Evolutionary conservation across 2,888 invertebrate genomes (phyloP).

Genomic region (Polyommatus iphigenia): DNA sequence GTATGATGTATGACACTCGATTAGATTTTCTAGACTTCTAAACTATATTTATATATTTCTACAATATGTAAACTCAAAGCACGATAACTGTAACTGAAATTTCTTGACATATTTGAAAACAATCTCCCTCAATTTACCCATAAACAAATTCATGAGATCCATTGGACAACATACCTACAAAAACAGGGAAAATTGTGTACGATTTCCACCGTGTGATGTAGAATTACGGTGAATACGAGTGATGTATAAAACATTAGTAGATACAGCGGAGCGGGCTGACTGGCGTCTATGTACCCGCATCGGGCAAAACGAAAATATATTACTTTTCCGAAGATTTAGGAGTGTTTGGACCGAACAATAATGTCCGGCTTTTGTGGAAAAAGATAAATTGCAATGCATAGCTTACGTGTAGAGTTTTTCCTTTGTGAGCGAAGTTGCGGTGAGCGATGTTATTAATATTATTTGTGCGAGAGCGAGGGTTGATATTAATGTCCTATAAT

Average conservation of each 20-base stretch:
- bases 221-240: slow-evolving; percentile 51
- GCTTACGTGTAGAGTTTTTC: slow-evolving; percentile 77
- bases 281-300: slow-evolving; percentile 71
- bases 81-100: no score
- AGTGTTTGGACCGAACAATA: slow-evolving; percentile 82
- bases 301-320: slow-evolving; percentile 81
- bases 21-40: no score
- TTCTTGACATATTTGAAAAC: no score
- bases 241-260: slow-evolving; percentile 77
- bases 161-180: not conserved
- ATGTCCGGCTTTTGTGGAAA: slow-evolving; percentile 82
- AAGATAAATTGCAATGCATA: slow-evolving; percentile 80
- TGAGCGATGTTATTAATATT: slow-evolving; percentile 70
- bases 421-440: slow-evolving; percentile 67
- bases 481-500: not conserved
- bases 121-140: not conserved
- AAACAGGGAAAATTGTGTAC: slow-evolving; percentile 41
- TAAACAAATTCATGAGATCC: not conserved
- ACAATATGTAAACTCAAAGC: no score
- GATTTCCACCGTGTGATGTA: slow-evolving; percentile 55
- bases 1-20: no score
- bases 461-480: slow-evolving; percentile 58
- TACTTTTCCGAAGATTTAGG: slow-evolving; percentile 81
- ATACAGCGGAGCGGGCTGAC: slow-evolving; percentile 68
- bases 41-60: no score